Conservation (phyloP, 1,140 invertebrate species). For the Sitophilus oryzae region DNA sequence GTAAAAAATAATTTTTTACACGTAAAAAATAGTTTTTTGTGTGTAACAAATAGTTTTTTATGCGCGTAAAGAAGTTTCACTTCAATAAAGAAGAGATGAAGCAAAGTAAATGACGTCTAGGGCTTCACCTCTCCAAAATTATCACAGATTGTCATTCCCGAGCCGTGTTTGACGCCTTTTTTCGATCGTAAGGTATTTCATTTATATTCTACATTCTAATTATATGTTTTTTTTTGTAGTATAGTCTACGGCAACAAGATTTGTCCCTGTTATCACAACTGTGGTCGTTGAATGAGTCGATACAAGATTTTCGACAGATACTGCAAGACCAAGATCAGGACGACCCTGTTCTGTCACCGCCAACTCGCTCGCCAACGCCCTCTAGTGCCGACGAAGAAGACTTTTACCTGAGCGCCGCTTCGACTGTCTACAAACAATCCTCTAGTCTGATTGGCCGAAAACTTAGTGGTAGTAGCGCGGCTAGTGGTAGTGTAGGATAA, state of each 20-base stretch:
- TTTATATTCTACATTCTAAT: too few relatives aligned
- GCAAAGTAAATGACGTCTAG: too few relatives aligned
- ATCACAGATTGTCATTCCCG: too few relatives aligned
- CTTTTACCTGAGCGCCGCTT: slow-evolving; percentile 32
- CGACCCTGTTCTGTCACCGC: slow-evolving; percentile 49
- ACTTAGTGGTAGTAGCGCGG: slow-evolving; percentile 6
- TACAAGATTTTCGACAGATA: slow-evolving; percentile 75
- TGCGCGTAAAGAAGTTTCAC: too few relatives aligned
- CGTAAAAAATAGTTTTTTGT: too few relatives aligned
- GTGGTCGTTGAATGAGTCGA: slow-evolving; percentile 82
- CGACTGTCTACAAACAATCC: slow-evolving; percentile 8
- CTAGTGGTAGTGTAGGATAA: slow-evolving; percentile 7
- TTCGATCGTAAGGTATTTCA: too few relatives aligned
- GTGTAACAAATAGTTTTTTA: too few relatives aligned
- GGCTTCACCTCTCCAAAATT: too few relatives aligned
- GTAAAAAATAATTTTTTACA: too few relatives aligned
- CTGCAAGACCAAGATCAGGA: slow-evolving; percentile 58
- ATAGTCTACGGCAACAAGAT: slow-evolving; percentile 75
- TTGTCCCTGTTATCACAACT: slow-evolving; percentile 78
- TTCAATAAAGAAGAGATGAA: too few relatives aligned
- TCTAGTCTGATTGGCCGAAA: not conserved
- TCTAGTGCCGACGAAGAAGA: slow-evolving; percentile 52
- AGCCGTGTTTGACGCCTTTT: too few relatives aligned
- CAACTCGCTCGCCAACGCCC: slow-evolving; percentile 55
- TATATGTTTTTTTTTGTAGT: slow-evolving; percentile 54